Conservation (phyloP, 1,140 invertebrate genomes). For the Drosophila kikkawai region DNA sequence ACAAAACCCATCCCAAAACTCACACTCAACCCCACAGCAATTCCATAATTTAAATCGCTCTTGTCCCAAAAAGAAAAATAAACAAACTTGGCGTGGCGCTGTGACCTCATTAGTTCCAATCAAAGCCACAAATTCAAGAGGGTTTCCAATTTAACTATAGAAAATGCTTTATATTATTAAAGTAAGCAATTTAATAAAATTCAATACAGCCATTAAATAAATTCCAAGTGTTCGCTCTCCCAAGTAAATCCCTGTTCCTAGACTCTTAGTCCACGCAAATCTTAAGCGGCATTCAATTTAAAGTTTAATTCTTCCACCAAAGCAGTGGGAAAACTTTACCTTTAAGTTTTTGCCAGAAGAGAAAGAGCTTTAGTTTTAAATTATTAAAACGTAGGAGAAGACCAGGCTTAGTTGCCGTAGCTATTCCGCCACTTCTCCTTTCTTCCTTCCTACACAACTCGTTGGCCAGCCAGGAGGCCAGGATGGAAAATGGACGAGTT, state of each 20-base stretch:
- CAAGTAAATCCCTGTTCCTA: background rate
- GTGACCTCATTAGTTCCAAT: conserved; percentile 23
- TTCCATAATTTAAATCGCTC: conserved; percentile 15
- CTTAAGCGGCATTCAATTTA: conserved; percentile 49
- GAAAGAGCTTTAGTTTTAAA: conserved; percentile 53
- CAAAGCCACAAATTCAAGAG: conserved; percentile 7
- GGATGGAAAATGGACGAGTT: conserved; percentile 33
- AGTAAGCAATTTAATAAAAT: background rate
- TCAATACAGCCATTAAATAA: background rate
- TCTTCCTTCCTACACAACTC: background rate
- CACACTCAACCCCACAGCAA: background rate
- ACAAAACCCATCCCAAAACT: background rate
- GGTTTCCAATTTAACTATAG: background rate
- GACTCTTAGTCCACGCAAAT: background rate
- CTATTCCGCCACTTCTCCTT: background rate
- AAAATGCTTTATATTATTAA: background rate
- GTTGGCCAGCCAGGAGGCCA: background rate
- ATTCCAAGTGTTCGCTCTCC: background rate
- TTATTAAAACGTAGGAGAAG: conserved; percentile 62
- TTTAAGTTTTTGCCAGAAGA: conserved; percentile 27
- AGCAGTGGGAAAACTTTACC: conserved; percentile 39
- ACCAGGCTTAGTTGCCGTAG: conserved; percentile 19
- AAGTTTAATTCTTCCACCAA: conserved; percentile 34
- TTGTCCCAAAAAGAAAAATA: conserved; percentile 22
- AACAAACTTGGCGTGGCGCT: conserved; percentile 10